Conservation (phyloP, 2,113 vertebrate species). For the Psephotus haematonotus region DNA sequence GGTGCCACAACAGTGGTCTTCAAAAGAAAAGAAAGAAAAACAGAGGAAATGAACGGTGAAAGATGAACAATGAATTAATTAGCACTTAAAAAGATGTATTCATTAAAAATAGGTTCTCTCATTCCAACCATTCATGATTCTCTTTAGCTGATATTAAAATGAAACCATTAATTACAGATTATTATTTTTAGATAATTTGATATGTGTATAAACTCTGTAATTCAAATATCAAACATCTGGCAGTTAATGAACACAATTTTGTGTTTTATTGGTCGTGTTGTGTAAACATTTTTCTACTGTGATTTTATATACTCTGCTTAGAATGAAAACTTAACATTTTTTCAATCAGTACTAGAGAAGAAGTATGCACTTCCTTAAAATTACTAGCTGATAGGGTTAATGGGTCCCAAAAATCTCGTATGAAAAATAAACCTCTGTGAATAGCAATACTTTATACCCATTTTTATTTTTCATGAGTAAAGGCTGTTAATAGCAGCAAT, state of each 20-base stretch:
- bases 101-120: not conserved
- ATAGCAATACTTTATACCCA: conserved; percentile 31
- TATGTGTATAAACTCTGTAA: not conserved
- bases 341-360: not conserved
- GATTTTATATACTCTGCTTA: not conserved
- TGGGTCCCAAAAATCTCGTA: not conserved
- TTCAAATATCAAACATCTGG: not conserved
- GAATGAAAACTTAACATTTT: not conserved
- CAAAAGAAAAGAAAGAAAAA: not conserved
- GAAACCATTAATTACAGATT: not conserved
- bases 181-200: conserved; percentile 1
- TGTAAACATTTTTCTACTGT: not conserved
- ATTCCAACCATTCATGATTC: not conserved
- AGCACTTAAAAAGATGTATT: not conserved
- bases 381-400: not conserved
- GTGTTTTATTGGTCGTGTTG: not conserved
- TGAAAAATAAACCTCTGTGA: not conserved
- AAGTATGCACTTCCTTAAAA: not conserved
- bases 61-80: not conserved
- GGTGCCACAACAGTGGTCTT: not conserved
- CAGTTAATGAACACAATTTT: not conserved
- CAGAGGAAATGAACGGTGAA: not conserved
- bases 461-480: conserved; percentile 26
- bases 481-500: conserved; percentile 46
- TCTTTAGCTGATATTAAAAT: not conserved